Base-by-base conservation (phyloP, 2,888 invertebrate genomes). In the Erebia aethiops region DNA sequence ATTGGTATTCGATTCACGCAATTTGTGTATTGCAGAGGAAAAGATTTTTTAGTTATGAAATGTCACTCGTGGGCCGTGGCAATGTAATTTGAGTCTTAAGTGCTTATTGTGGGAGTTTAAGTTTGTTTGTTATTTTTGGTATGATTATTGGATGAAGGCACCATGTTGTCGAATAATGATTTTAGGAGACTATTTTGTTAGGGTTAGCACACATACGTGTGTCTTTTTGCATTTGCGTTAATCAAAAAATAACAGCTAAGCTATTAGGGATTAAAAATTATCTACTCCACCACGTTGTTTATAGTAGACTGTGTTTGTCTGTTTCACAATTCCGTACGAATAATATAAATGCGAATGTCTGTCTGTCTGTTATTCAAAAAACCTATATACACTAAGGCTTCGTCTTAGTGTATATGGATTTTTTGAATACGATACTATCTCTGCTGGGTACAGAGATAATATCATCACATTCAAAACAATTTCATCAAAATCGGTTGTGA, bases 131-230 rank as follows among this genome's bases (percentile, higher is more conserved):
- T 26, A 26, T 5, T 62, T 58, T 64, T 71, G 35, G 13, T 26
- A 66, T 72, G 49, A 71, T 70, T 69, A 74, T 72, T 74, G 70
- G 70, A 72, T 70, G 62, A 71, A 70, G 69, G 62, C 70, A 66
- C 66, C 69, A 62, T 71, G 69, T 63, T 72, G 62, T 69, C 51
- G 74, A 70, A 74, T 67, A 72, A 72, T 74, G 57, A 67, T 72
- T 70, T 71, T 63, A 74, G 70, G 69, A 66, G 68, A 60, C 65
- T 16, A 61, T 71, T 71, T 71, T 57, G 61, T 67, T 73, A 51
- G 60, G 64, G 64, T 70, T 72, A 52, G 11, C 56, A 51, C 9
- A 9, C 49, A 1, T 64, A 11, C 21, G 35, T 52, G n/a, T 52
- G 35, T 64, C 7, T 64, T 16, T 35, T 64, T 13, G n/a, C n/a